These are phyloP conservation scores for Gorsachius goisagi DNA, from an alignment of 2,113 vertebrate species.

Conservation along the genomic window DNA sequence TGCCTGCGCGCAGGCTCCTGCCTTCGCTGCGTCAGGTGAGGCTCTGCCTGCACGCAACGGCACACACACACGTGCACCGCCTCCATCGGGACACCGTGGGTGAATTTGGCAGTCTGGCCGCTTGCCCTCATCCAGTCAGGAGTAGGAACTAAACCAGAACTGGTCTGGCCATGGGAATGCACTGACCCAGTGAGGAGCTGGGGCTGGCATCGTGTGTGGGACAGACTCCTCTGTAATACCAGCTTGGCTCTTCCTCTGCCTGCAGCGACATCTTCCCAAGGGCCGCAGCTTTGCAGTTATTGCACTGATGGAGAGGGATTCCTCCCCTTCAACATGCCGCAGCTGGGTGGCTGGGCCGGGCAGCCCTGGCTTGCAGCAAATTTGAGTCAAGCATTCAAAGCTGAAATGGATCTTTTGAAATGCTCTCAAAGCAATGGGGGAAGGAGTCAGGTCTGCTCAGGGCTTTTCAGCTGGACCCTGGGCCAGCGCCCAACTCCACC, in stretches of 20 bases:
- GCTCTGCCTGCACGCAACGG: neutral
- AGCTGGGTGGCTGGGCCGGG: neutral
- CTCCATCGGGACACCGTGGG: accelerated
- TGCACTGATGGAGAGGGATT: neutral
- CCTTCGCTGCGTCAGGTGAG: accelerated
- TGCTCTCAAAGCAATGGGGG: neutral
- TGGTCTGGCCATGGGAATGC: neutral
- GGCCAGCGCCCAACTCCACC: neutral
- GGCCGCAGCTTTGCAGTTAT: neutral
- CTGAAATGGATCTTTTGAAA: neutral
- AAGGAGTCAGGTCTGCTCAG: neutral
- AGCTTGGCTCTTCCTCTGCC: neutral
- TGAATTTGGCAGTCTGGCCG: neutral
- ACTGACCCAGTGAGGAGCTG: neutral
- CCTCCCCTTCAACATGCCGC: neutral
- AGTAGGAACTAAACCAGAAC: neutral
- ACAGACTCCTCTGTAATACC: neutral
- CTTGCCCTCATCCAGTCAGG: neutral
- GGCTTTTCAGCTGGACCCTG: neutral
- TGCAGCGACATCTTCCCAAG: neutral
- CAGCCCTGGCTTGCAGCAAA: neutral
- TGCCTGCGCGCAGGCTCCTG: neutral
- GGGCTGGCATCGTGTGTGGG: neutral
- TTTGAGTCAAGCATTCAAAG: neutral
- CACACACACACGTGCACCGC: accelerated